Evolutionary conservation across 2,888 invertebrate species (phyloP).

Genomic region (Pemphredon lugubris): DNA sequence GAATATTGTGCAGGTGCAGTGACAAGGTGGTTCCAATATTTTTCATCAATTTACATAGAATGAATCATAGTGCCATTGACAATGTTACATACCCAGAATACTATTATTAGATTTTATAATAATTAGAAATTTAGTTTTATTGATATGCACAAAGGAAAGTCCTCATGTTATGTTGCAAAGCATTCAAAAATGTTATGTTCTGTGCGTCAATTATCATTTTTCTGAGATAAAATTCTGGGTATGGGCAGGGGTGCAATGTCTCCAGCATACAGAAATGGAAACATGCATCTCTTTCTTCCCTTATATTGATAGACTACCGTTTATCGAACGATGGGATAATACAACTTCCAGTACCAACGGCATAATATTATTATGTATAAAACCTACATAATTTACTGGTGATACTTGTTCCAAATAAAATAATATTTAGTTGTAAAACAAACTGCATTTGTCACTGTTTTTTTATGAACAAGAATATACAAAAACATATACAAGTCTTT

Average conservation of each 20-base stretch:
- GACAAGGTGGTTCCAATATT: no score
- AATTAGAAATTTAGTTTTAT: background rate
- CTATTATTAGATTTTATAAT: background rate
- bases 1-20: conserved; percentile 33
- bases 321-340: no score
- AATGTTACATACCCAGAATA: conserved; percentile 37
- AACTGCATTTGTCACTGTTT: conserved; percentile 1
- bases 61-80: conserved; percentile 52
- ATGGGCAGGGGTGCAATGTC: no score
- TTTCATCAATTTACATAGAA: conserved; percentile 46
- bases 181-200: no score
- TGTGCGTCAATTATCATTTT: no score
- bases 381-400: conserved; percentile 4
- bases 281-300: no score
- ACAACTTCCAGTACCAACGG: no score
- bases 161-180: no score
- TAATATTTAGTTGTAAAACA: conserved; percentile 7
- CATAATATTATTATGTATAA: background rate
- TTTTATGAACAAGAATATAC: conserved; percentile 9
- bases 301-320: no score
- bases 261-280: no score
- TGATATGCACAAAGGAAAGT: no score
- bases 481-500: conserved; percentile 19
- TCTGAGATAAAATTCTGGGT: no score
- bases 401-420: conserved; percentile 21